Percentiles rank a stretch among this genome's conserved stretches.
Conservation (phyloP, 1,140 invertebrate genomes). For the Asbolus verrucosus region DNA sequence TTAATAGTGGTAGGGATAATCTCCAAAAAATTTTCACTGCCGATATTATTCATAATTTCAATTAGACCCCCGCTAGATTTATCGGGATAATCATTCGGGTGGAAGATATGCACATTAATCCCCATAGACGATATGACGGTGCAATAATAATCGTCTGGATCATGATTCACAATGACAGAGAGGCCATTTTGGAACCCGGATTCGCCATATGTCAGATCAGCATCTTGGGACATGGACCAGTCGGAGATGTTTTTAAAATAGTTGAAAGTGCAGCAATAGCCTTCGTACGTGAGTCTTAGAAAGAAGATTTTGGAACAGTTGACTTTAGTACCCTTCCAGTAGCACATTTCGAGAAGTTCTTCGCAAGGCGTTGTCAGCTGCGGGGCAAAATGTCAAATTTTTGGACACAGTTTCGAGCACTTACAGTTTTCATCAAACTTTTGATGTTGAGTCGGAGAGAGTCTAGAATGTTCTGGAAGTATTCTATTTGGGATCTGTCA, state of each 20-base stretch:
- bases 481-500: slow-evolving; percentile 20
- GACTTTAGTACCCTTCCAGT: neutral
- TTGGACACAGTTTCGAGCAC: no score
- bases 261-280: slow-evolving; percentile 32
- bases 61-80: slow-evolving; percentile 57
- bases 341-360: slow-evolving; percentile 2
- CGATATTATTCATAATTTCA: slow-evolving; percentile 54
- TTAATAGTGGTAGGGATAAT: slow-evolving; percentile 52
- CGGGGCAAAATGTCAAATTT: no score
- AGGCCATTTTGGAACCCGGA: slow-evolving; percentile 51
- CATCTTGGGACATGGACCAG: slow-evolving; percentile 6
- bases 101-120: slow-evolving; percentile 59
- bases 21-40: slow-evolving; percentile 51
- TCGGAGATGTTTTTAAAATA: slow-evolving; percentile 18
- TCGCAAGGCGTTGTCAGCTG: slow-evolving; percentile 23
- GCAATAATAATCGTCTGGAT: slow-evolving; percentile 68
- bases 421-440: neutral
- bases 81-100: slow-evolving; percentile 65
- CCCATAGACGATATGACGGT: slow-evolving; percentile 62
- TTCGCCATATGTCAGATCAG: no score
- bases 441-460: slow-evolving; percentile 22
- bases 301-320: slow-evolving; percentile 19
- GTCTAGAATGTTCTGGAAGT: slow-evolving; percentile 51
- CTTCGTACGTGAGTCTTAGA: slow-evolving; percentile 4
- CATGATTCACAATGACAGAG: slow-evolving; percentile 65